Percentiles rank a stretch among this genome's conserved stretches.
These are phyloP conservation scores for Fundulus diaphanus DNA, from an alignment of 2,797 vertebrate genomes.

Conservation along the genomic window DNA sequence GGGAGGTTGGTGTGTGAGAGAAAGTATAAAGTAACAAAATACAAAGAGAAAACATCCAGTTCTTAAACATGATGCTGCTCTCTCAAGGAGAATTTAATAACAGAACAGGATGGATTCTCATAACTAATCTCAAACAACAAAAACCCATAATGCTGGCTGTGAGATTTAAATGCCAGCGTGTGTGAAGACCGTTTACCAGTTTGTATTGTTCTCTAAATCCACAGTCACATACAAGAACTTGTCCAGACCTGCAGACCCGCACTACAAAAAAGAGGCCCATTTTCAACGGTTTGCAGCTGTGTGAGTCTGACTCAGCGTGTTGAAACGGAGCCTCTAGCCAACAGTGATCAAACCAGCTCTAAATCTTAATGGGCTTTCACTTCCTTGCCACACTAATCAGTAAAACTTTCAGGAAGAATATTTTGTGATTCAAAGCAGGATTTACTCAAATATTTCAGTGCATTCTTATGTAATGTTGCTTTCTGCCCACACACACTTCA, in stretches of 20 bases:
- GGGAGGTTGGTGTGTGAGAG: slow-evolving; percentile 21
- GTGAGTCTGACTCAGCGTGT: slow-evolving; percentile 37
- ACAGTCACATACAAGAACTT: slow-evolving; percentile 25
- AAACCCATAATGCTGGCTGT: slow-evolving; percentile 2
- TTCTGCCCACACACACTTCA: background rate
- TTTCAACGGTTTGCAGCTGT: slow-evolving; percentile 59
- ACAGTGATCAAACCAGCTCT: slow-evolving; percentile 46
- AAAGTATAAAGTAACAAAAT: slow-evolving; percentile 24
- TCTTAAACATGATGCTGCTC: slow-evolving; percentile 20
- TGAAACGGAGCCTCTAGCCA: slow-evolving; percentile 35
- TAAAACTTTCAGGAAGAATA: slow-evolving; percentile 26
- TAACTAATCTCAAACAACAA: background rate
- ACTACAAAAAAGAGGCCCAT: slow-evolving; percentile 30
- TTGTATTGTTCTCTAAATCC: slow-evolving; percentile 33
- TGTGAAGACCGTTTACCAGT: slow-evolving; percentile 12
- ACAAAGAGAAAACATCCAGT: slow-evolving; percentile 35
- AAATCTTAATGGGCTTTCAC: slow-evolving; percentile 44
- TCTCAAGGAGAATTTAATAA: slow-evolving; percentile 25
- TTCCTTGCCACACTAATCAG: slow-evolving; percentile 48
- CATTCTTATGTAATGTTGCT: slow-evolving; percentile 10
- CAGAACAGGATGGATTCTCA: slow-evolving; percentile 5
- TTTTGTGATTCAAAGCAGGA: slow-evolving; percentile 33
- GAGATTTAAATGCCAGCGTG: background rate
- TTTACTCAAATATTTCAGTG: slow-evolving; percentile 29
- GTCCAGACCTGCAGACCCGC: slow-evolving; percentile 36